phyloP scores from a whole-genome alignment of 2,113 vertebrate genomes.

The Hippolais icterina region DNA sequence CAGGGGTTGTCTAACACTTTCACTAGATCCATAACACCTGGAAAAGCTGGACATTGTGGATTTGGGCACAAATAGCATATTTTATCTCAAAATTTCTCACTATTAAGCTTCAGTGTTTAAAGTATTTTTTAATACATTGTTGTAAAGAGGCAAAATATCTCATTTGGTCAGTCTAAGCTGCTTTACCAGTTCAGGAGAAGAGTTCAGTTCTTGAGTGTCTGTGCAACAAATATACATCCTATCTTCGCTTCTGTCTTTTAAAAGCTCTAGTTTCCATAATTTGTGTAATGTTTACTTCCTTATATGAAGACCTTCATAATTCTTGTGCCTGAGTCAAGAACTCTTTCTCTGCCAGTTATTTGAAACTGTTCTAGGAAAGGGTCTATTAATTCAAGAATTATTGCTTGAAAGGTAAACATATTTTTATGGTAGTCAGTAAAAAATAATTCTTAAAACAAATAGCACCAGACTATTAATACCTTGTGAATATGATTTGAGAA shows the following conservation, averaged over 20 bases:
- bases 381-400: background rate
- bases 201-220: background rate
- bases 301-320: background rate
- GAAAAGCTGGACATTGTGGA: background rate
- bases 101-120: background rate
- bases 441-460: background rate
- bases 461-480: background rate
- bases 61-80: background rate
- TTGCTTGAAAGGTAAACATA: background rate
- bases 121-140: accelerated
- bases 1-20: background rate
- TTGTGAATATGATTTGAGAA: background rate
- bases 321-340: background rate
- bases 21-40: background rate
- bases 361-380: background rate
- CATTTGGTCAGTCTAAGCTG: background rate
- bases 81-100: background rate
- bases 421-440: background rate
- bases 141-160: background rate
- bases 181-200: background rate
- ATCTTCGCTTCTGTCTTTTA: background rate
- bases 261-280: background rate
- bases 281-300: background rate
- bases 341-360: background rate
- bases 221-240: background rate